Conservation (phyloP, 1,140 invertebrate species). For the Chironomus tepperi region DNA sequence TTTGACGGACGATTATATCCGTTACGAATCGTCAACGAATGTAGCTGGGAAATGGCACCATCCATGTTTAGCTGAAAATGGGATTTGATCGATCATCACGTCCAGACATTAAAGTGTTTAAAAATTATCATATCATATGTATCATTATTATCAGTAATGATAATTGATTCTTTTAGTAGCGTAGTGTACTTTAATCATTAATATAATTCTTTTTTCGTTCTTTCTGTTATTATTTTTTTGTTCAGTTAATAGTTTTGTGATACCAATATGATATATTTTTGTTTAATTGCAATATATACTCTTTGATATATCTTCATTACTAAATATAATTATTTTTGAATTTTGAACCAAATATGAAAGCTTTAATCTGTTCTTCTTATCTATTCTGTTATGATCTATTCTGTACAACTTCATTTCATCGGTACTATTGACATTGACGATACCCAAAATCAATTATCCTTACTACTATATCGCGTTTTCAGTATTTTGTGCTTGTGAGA, state of each 20-base stretch:
- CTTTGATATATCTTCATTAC: too few species aligned
- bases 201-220: background rate
- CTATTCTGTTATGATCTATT: too few species aligned
- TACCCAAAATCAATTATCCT: conserved; percentile 21
- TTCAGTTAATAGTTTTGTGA: background rate
- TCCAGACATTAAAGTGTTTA: background rate
- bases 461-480: background rate
- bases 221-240: background rate
- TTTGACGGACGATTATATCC: conserved; percentile 33
- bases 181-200: background rate
- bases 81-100: conserved; percentile 19
- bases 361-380: too few species aligned
- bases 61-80: conserved; percentile 31
- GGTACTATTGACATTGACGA: too few species aligned
- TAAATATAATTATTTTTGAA: background rate
- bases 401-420: too few species aligned
- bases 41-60: conserved; percentile 32
- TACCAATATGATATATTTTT: conserved; percentile 8
- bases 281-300: too few species aligned
- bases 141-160: conserved; percentile 4
- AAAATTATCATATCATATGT: conserved; percentile 22
- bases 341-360: background rate
- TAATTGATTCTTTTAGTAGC: conserved; percentile 11
- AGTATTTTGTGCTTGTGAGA: conserved; percentile 10
- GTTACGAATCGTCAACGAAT: conserved; percentile 34